Percentiles rank a stretch among this genome's conserved stretches.
Conservation (phyloP, 2,113 vertebrate genomes). For the Oryzias celebensis region DNA sequence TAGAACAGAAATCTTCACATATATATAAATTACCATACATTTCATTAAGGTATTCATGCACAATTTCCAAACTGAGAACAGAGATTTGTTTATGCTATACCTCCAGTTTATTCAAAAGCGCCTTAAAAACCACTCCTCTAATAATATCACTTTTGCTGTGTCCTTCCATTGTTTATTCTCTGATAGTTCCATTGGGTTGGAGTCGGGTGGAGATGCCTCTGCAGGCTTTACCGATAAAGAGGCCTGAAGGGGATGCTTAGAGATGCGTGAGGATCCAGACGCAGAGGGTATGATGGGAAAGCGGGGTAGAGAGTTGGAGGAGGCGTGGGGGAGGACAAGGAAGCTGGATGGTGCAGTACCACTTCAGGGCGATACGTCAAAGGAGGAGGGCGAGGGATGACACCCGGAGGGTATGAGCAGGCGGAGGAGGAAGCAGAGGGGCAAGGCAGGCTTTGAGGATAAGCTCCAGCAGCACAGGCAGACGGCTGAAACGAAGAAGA, state of each 20-base stretch:
- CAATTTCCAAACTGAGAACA: slow-evolving; percentile 11
- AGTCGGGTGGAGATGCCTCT: slow-evolving; percentile 53
- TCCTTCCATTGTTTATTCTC: slow-evolving; percentile 65
- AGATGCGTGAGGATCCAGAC: slow-evolving; percentile 73
- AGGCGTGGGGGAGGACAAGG: slow-evolving; percentile 53
- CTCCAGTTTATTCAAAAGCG: slow-evolving; percentile 40
- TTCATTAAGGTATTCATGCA: slow-evolving; percentile 6
- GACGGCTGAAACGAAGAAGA: slow-evolving; percentile 48
- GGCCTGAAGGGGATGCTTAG: slow-evolving; percentile 76
- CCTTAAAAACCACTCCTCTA: slow-evolving; percentile 21
- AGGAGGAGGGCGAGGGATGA: slow-evolving; percentile 58
- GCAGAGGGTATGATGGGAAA: slow-evolving; percentile 76
- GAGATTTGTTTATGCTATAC: slow-evolving; percentile 20
- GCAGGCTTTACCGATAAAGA: slow-evolving; percentile 74
- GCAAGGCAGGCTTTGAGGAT: slow-evolving; percentile 52
- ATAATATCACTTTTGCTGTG: slow-evolving; percentile 50
- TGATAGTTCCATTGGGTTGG: slow-evolving; percentile 66
- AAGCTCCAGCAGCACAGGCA: slow-evolving; percentile 18
- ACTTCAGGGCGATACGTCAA: slow-evolving; percentile 71
- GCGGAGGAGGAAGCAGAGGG: slow-evolving; percentile 27
- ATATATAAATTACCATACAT: slow-evolving; percentile 44
- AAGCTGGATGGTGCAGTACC: slow-evolving; percentile 71
- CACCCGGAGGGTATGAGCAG: slow-evolving; percentile 56
- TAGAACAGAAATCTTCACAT: slow-evolving; percentile 33
- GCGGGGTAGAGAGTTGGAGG: slow-evolving; percentile 63